phyloP scores from a whole-genome alignment of 2,888 invertebrate genomes.

The Cantharis rustica region DNA sequence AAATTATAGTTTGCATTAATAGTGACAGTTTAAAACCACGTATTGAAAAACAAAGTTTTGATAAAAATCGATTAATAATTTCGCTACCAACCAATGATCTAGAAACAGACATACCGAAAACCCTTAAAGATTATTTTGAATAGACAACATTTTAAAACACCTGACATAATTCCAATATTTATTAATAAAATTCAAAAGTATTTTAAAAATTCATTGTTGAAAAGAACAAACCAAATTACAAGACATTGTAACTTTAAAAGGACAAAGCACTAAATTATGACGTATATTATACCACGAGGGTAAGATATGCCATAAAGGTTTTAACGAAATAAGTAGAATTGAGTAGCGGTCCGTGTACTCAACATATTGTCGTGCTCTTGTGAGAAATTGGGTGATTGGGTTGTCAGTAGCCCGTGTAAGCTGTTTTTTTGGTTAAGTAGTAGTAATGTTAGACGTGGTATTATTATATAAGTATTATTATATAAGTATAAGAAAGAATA shows the following conservation, averaged over 20 bases:
- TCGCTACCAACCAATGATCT: conserved; percentile 3
- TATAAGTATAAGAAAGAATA: no score
- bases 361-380: conserved; percentile 5
- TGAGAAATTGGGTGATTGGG: no score
- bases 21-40: not conserved
- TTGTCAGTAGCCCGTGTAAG: no score
- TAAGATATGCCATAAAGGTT: conserved; percentile 24
- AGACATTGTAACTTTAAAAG: conserved; percentile 10
- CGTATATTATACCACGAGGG: conserved; percentile 19
- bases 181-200: conserved; percentile 7
- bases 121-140: conserved; percentile 18
- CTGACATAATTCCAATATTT: not conserved
- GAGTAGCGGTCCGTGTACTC: conserved; percentile 15
- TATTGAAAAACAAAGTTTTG: not conserved
- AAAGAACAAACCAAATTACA: conserved; percentile 6
- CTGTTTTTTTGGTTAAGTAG: no score
- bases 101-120: conserved; percentile 9
- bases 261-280: conserved; percentile 4
- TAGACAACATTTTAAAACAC: conserved; percentile 14
- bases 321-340: conserved; percentile 10
- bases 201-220: conserved; percentile 11
- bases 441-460: conserved; percentile 9
- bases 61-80: conserved; percentile 4
- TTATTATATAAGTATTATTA: no score
- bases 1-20: no score